Evolutionary conservation across 2,888 invertebrate species (phyloP).

Genomic region (Synanthedon formicaeformis): DNA sequence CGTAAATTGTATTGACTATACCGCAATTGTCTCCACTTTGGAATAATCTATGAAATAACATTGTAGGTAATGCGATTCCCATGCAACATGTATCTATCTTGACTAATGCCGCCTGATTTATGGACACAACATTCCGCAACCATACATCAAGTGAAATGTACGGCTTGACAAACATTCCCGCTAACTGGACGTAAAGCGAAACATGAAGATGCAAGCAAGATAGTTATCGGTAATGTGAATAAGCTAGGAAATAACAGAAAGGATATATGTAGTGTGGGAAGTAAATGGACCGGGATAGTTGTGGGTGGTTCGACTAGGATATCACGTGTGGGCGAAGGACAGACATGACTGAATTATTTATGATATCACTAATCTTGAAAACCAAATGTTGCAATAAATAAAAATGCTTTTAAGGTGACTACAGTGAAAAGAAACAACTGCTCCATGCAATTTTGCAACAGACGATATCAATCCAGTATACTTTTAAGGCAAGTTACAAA

Average conservation of each 20-base stretch:
- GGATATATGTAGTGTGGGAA: conserved; percentile 21
- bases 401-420: background rate
- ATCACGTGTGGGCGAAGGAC: conserved; percentile 24
- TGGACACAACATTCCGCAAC: background rate
- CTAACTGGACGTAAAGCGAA: background rate
- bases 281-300: conserved; percentile 26
- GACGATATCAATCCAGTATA: conserved; percentile 4
- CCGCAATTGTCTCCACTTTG: background rate
- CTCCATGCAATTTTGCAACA: background rate
- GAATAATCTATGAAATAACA: background rate
- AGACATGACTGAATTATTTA: conserved; percentile 27
- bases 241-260: conserved; percentile 1
- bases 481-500: background rate
- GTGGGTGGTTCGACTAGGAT: conserved; percentile 20
- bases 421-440: background rate
- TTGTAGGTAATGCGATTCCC: background rate
- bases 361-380: conserved; percentile 22
- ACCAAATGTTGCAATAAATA: conserved; percentile 23
- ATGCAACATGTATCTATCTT: background rate
- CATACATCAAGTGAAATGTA: background rate
- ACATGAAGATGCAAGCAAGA: background rate
- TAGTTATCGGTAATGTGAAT: conserved; percentile 7
- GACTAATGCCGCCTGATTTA: background rate
- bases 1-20: background rate
- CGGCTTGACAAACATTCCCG: background rate